Conservation (phyloP, 92 coral and sea anemone genomes). For the Montipora capitata region DNA sequence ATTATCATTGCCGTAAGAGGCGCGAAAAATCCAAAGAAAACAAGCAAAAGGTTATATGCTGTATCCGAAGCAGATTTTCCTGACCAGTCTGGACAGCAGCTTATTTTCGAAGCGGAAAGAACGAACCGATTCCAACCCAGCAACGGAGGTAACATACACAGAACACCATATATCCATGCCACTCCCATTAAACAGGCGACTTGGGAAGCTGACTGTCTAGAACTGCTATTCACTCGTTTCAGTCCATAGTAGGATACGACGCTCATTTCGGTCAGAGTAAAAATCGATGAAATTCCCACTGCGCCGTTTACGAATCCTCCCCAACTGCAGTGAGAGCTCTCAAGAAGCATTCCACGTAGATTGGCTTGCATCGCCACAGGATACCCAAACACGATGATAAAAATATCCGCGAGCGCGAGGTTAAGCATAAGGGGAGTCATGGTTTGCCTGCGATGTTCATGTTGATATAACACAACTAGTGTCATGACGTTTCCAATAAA, state of each 20-base stretch:
- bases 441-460: constrained; percentile 59
- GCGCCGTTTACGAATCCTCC: constrained; percentile 54
- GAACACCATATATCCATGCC: constrained; percentile 46
- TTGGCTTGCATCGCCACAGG: constrained; percentile 60
- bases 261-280: constrained; percentile 62
- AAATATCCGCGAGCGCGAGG: constrained; percentile 69
- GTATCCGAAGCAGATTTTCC: constrained; percentile 25
- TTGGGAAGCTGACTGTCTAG: constrained; percentile 13
- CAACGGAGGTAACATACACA: constrained; percentile 59
- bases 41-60: constrained; percentile 46
- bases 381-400: constrained; percentile 60
- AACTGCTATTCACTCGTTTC: constrained; percentile 2
- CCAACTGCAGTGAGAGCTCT: constrained; percentile 50
- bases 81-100: constrained; percentile 78
- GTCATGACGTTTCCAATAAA: constrained; percentile 55
- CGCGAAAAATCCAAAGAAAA: constrained; percentile 51
- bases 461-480: constrained; percentile 32
- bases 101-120: constrained; percentile 48
- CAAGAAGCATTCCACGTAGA: constrained; percentile 7
- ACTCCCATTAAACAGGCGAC: background rate
- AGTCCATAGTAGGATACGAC: constrained; percentile 38
- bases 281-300: constrained; percentile 67
- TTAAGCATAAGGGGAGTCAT: constrained; percentile 69
- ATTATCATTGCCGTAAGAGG: constrained; percentile 54
- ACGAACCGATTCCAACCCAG: constrained; percentile 80